A percentile compares a stretch with the other conserved stretches of the same genome.
Evolutionary conservation across 2,797 vertebrate species (phyloP).

Genomic region (Champsocephalus gunnari): DNA sequence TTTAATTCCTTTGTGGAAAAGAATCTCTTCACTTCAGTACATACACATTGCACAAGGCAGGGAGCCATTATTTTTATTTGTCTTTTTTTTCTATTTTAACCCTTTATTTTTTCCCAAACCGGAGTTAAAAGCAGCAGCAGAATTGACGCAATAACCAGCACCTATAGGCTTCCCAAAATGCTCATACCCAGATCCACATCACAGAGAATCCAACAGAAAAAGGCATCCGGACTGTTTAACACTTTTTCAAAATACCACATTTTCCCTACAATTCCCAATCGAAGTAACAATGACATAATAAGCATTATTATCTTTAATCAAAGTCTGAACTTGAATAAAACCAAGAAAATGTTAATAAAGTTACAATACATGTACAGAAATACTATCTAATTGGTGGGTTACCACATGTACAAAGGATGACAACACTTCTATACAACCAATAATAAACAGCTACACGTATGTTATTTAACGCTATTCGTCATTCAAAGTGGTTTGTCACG

Average conservation of each 20-base stretch:
- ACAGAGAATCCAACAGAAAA: slow-evolving; percentile 56
- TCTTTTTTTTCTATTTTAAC: not conserved
- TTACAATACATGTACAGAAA: slow-evolving; percentile 9
- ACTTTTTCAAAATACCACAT: not conserved
- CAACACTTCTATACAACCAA: not conserved
- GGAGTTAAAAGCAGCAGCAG: slow-evolving; percentile 73
- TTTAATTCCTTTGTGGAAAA: slow-evolving; percentile 77
- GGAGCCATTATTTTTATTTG: slow-evolving; percentile 35
- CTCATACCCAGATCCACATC: slow-evolving; percentile 27
- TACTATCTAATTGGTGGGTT: not conserved
- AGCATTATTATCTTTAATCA: not conserved
- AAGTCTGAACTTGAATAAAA: not conserved
- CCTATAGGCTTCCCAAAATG: slow-evolving; percentile 49
- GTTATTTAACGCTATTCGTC: not conserved
- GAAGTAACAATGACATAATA: not conserved
- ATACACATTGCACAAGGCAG: slow-evolving; percentile 76
- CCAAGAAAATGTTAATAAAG: not conserved
- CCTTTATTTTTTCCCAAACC: slow-evolving; percentile 44
- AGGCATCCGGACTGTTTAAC: slow-evolving; percentile 7
- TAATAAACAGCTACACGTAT: slow-evolving; percentile 3
- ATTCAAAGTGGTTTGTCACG: slow-evolving; percentile 14
- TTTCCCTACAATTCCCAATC: not conserved
- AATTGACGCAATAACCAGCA: slow-evolving; percentile 64
- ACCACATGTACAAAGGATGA: too few species aligned
- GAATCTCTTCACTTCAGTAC: slow-evolving; percentile 76